Conservation (phyloP, 2,113 vertebrate genomes). For the Daboia siamensis region DNA sequence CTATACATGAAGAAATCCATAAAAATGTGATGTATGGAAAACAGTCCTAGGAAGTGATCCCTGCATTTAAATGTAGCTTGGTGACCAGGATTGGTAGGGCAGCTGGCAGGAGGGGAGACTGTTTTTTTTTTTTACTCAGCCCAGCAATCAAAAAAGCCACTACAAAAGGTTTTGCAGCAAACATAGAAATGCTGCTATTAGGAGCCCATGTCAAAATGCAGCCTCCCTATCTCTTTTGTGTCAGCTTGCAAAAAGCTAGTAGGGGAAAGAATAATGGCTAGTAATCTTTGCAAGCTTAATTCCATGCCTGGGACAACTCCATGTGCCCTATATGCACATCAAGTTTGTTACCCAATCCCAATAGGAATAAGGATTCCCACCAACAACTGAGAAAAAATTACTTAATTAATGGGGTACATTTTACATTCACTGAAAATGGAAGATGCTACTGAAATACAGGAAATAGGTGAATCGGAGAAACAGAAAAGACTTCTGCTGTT, state of each 20-base stretch:
- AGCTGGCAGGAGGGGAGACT: not conserved
- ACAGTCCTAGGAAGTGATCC: not conserved
- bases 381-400: not conserved
- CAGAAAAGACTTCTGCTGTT: not conserved
- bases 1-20: not conserved
- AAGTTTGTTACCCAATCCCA: not conserved
- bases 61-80: not conserved
- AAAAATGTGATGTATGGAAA: not conserved
- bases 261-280: not conserved
- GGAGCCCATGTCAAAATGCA: not conserved
- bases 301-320: not conserved
- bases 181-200: not conserved
- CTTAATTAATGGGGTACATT: not conserved
- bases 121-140: not conserved
- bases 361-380: not conserved
- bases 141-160: not conserved
- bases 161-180: not conserved
- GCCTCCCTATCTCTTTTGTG: not conserved
- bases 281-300: not conserved
- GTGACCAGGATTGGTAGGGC: not conserved
- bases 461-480: not conserved
- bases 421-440: not conserved
- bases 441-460: not conserved
- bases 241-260: not conserved
- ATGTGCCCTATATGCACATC: not conserved